Evolutionary conservation across 2,113 vertebrate species (phyloP).

Genomic region (Gallinago media): DNA sequence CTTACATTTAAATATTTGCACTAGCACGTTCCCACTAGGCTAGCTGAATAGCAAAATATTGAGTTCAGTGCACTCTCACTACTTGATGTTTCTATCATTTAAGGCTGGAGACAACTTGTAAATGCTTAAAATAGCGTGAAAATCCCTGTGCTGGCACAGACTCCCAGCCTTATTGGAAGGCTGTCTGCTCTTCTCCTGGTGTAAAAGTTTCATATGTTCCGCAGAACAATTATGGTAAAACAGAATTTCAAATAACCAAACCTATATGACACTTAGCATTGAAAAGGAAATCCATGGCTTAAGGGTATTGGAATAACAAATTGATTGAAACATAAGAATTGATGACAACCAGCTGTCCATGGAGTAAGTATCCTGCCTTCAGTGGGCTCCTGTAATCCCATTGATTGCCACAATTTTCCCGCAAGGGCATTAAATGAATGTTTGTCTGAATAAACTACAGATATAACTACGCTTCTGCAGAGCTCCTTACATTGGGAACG

Average conservation of each 20-base stretch:
- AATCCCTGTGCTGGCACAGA: slow-evolving; percentile 30
- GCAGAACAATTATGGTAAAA: background rate
- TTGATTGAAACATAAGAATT: background rate
- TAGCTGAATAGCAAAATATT: slow-evolving; percentile 34
- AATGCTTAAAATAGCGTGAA: slow-evolving; percentile 45
- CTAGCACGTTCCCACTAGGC: background rate
- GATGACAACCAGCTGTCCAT: background rate
- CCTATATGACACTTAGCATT: background rate
- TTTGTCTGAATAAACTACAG: background rate
- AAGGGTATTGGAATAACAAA: background rate
- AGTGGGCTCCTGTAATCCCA: background rate
- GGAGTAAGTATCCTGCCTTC: background rate
- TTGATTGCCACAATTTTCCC: background rate
- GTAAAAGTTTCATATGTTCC: background rate
- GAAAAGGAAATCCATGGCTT: background rate
- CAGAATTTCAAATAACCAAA: background rate
- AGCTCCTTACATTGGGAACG: background rate
- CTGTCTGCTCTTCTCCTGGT: slow-evolving; percentile 26
- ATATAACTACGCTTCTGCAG: background rate
- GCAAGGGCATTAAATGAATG: background rate
- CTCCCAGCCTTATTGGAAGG: background rate
- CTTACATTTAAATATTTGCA: slow-evolving; percentile 7
- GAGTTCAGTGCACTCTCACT: slow-evolving; percentile 45
- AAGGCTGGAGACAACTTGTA: slow-evolving; percentile 59
- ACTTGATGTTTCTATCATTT: slow-evolving; percentile 36